phyloP scores from a whole-genome alignment of 1,140 invertebrate genomes.

The Tenebrio molitor region DNA sequence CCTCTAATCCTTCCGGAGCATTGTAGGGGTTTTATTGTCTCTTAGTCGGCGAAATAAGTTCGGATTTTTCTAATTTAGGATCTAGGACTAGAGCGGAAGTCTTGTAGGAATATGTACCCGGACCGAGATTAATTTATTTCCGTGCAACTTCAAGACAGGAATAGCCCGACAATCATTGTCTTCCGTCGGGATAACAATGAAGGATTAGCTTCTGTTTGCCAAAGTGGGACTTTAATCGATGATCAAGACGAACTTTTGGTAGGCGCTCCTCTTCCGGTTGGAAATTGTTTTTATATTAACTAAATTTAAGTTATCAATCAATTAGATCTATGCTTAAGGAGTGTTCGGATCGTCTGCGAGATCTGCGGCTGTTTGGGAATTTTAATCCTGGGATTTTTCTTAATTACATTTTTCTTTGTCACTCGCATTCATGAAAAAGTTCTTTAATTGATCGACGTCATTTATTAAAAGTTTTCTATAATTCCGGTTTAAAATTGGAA shows the following conservation, averaged over 20 bases:
- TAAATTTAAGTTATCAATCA: slow-evolving; percentile 38
- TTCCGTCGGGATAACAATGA: slow-evolving; percentile 33
- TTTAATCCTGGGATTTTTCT: slow-evolving; percentile 24
- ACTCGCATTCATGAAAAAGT: slow-evolving; percentile 22
- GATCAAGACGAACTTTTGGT: slow-evolving; percentile 18
- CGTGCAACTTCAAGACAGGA: slow-evolving; percentile 9
- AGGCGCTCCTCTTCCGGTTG: neutral
- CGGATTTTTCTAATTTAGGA: slow-evolving; percentile 22
- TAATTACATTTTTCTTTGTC: slow-evolving; percentile 31
- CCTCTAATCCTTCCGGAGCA: slow-evolving; percentile 11
- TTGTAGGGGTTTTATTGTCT: slow-evolving; percentile 26
- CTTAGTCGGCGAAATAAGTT: neutral
- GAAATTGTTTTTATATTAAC: slow-evolving; percentile 33
- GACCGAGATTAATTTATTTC: slow-evolving; percentile 29
- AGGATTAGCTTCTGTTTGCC: slow-evolving; percentile 29
- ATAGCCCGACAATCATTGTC: slow-evolving; percentile 22
- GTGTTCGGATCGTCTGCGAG: neutral
- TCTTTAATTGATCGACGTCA: slow-evolving; percentile 35
- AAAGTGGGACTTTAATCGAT: slow-evolving; percentile 26
- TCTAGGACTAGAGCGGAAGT: slow-evolving; percentile 4
- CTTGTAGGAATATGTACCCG: slow-evolving; percentile 1
- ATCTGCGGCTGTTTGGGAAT: slow-evolving; percentile 11
- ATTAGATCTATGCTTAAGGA: slow-evolving; percentile 25
- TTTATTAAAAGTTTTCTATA: slow-evolving; percentile 40
- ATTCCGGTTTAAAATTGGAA: slow-evolving; percentile 32